These are phyloP conservation scores for Poecilia gillii DNA, from an alignment of 2,797 vertebrate species.

Conservation along the genomic window DNA sequence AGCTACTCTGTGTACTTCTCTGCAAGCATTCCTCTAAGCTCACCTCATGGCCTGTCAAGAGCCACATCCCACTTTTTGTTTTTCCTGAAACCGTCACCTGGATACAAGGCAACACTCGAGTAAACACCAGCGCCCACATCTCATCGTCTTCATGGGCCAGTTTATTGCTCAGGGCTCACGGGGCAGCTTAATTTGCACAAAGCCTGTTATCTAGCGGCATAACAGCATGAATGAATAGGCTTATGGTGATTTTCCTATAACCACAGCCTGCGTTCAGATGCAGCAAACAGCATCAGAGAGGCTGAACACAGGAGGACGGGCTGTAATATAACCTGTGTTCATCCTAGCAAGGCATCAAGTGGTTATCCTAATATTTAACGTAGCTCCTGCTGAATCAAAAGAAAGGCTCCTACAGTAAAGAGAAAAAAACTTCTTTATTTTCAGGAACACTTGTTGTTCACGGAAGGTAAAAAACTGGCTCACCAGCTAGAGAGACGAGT, in stretches of 20 bases:
- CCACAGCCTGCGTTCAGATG: conserved; percentile 29
- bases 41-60: conserved; percentile 36
- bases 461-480: conserved; percentile 2
- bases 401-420: not conserved
- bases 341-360: not conserved
- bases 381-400: not conserved
- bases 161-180: conserved; percentile 34
- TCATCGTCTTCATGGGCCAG: conserved; percentile 26
- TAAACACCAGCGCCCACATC: conserved; percentile 20
- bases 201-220: conserved; percentile 53
- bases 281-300: conserved; percentile 25
- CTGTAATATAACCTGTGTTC: not conserved
- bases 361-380: not conserved
- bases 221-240: conserved; percentile 45
- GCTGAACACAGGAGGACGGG: not conserved
- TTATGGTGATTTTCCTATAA: conserved; percentile 58
- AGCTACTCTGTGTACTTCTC: conserved; percentile 38
- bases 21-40: conserved; percentile 33
- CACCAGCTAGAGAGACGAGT: not conserved
- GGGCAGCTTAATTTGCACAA: conserved; percentile 59
- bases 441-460: not conserved
- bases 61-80: conserved; percentile 36
- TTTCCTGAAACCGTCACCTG: conserved; percentile 55
- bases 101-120: conserved; percentile 52
- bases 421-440: not conserved